phyloP scores from a whole-genome alignment of 2,797 vertebrate genomes.

The Hoplostethus atlanticus region DNA sequence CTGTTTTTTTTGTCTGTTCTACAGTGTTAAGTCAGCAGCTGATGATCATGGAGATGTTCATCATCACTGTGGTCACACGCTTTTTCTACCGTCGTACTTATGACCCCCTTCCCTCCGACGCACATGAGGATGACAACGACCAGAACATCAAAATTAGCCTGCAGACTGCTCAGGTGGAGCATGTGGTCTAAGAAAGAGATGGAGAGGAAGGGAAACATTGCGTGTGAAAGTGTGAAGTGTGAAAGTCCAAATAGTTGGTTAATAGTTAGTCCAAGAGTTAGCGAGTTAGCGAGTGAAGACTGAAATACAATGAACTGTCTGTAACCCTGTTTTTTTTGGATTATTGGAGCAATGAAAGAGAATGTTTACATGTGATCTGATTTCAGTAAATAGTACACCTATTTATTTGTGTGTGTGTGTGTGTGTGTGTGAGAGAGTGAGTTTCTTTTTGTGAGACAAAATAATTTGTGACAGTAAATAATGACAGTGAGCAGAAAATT shows the following conservation, averaged over 20 bases:
- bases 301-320: too few relatives aligned
- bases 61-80: conserved; percentile 86
- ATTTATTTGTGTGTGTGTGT: conserved; percentile 43
- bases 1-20: conserved; percentile 9
- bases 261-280: too few relatives aligned
- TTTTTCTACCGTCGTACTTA: conserved; percentile 85
- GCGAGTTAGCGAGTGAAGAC: too few relatives aligned
- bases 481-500: too few relatives aligned
- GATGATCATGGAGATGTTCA: conserved; percentile 92
- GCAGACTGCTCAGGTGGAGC: conserved; percentile 57
- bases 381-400: conserved; percentile 26
- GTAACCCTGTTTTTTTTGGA: too few relatives aligned
- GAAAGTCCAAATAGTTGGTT: not conserved
- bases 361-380: not conserved
- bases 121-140: conserved; percentile 59
- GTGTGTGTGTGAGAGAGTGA: conserved; percentile 4
- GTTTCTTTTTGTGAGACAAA: not conserved
- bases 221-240: too few relatives aligned
- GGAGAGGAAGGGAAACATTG: not conserved
- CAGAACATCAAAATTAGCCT: conserved; percentile 45
- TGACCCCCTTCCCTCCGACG: conserved; percentile 64
- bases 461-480: too few relatives aligned
- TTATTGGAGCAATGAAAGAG: not conserved
- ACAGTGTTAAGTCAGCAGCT: conserved; percentile 90
- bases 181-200: conserved; percentile 58